Conservation (phyloP, 2,113 vertebrate genomes). For the Esox niger region DNA sequence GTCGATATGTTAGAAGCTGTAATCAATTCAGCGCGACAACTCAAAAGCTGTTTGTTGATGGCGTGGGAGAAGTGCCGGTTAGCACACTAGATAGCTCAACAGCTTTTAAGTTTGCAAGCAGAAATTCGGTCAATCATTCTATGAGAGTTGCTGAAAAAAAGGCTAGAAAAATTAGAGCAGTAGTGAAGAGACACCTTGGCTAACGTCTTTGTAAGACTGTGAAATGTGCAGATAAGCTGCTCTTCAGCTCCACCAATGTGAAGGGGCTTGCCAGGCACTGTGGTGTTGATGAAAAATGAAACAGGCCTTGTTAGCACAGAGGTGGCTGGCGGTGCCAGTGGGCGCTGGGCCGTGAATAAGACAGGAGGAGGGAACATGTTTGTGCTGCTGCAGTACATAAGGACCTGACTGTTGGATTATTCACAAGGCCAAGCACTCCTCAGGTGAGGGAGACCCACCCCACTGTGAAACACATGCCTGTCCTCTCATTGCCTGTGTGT, state of each 20-base stretch:
- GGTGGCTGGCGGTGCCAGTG: constrained; percentile 73
- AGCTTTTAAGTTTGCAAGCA: neutral
- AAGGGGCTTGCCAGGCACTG: neutral
- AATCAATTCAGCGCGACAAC: no score
- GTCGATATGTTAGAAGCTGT: no score
- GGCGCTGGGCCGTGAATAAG: constrained; percentile 55
- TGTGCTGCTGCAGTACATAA: constrained; percentile 80
- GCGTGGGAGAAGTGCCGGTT: neutral
- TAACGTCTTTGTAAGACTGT: constrained; percentile 9
- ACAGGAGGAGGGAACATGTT: constrained; percentile 44
- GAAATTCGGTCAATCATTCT: constrained; percentile 2
- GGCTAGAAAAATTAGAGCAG: neutral
- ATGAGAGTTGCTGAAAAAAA: neutral
- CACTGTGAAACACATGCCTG: constrained; percentile 55
- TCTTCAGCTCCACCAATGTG: constrained; percentile 38
- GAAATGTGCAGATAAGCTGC: constrained; percentile 5
- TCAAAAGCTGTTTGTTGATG: neutral
- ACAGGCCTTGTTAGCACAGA: constrained; percentile 69
- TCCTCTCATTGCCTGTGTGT: constrained; percentile 28
- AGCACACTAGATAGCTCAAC: no score
- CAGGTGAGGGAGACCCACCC: constrained; percentile 69
- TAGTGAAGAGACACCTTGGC: neutral
- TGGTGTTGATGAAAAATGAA: constrained; percentile 82
- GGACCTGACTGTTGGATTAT: constrained; percentile 72
- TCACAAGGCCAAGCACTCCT: constrained; percentile 67